Conservation (phyloP, 2,797 vertebrate species). For the Garrulus glandarius region DNA sequence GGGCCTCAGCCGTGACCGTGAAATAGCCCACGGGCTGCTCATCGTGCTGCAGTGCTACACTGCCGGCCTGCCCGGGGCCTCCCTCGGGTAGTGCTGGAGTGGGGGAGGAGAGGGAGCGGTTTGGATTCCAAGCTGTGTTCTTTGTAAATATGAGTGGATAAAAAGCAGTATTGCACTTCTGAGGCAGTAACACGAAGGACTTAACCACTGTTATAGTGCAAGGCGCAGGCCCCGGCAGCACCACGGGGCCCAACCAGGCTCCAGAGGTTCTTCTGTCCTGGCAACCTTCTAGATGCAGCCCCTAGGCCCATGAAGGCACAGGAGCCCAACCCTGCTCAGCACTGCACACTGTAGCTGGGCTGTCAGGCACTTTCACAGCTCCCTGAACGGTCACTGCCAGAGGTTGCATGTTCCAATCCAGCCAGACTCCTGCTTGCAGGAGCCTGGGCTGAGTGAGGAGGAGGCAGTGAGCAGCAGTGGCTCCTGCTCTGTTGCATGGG, state of each 20-base stretch:
- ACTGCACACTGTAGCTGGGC: neutral
- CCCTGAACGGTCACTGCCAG: neutral
- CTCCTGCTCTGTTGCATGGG: neutral
- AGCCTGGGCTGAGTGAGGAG: neutral
- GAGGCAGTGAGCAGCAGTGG: neutral
- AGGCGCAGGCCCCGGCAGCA: neutral
- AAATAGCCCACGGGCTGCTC: conserved; percentile 60
- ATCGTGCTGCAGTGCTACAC: fast-evolving
- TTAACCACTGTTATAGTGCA: neutral
- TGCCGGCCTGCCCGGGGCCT: neutral
- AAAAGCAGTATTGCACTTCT: conserved; percentile 32
- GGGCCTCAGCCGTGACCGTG: conserved; percentile 81
- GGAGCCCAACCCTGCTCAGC: neutral
- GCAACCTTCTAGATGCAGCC: neutral
- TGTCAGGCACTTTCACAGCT: neutral
- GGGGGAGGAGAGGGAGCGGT: neutral
- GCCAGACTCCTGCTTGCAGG: neutral
- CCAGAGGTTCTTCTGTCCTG: neutral
- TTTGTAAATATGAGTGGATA: neutral
- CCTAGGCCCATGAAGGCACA: neutral
- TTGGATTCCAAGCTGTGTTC: neutral
- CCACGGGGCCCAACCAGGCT: neutral
- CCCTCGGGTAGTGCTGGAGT: neutral
- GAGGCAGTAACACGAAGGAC: neutral
- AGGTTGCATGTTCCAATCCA: fast-evolving